Base-by-base conservation (phyloP, 2,888 invertebrate species). In the Leptinotarsa haldemani region DNA sequence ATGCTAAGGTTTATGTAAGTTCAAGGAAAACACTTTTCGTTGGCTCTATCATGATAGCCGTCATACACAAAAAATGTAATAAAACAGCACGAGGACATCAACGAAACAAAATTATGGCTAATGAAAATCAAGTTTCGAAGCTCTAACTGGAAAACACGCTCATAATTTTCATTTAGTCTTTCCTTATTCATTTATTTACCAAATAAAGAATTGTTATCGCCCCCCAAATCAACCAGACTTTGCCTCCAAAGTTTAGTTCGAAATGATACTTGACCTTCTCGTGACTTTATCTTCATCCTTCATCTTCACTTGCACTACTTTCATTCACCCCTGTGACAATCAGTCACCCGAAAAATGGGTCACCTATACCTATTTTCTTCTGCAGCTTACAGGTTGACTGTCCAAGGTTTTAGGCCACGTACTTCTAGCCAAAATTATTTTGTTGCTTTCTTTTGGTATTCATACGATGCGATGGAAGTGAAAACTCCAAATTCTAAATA, bases 331-430 rank as follows among this genome's bases (percentile, higher is more conserved):
- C 40, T 65, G 40, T 73, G 61, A 30, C 66, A 70, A 70, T 73
- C 65, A 65, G 73, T 64, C 18, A 69, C 47, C 40, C 18, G 63
- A 73, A 52, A 69, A 73, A 70, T 66, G 63, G 73, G 70, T 73
- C 70, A 70, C 58, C 50, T 65, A 30, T 66, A 70, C 58, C 40
- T 69, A 30, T 22, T 61, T 25, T 46, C 47, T 50, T 50, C n/a
- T 20, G 50, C 20, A 58, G 63, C 71, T 76, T 47, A 65, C 71
- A 70, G 65, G 71, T 73, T 70, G 75, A 69, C 58, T 65, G 74
- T 77, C 73, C 77, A 77, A 77, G 75, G 77, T 74, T 75, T 30
- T 61, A 61, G 61, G 61, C 61, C 61, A n/a, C n/a, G 25, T 2
- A 15, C 40, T 61, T 61, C 15, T 12, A n/a, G 40, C n/a, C 3